A percentile compares a stretch with the other conserved stretches of the same genome.
Conservation (phyloP, 2,797 vertebrate genomes). For the Todus mexicanus region DNA sequence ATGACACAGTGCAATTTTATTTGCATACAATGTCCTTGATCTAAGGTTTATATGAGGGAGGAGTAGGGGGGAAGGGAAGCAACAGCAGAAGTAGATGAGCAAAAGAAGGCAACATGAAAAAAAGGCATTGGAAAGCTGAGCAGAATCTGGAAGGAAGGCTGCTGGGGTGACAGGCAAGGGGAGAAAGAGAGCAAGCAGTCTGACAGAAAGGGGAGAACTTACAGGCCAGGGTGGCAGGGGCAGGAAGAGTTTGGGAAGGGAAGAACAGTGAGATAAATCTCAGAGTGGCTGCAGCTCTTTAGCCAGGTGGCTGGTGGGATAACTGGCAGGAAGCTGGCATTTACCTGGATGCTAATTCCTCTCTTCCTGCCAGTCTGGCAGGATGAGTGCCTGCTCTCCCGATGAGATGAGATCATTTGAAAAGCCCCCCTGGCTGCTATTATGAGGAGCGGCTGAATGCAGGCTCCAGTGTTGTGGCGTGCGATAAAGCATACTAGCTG, state of each 20-base stretch:
- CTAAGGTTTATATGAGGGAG: not conserved
- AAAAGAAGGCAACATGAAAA: not conserved
- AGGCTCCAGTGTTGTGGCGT: not conserved
- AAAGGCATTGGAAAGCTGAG: not conserved
- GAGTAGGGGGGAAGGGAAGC: not conserved
- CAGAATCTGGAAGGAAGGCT: not conserved
- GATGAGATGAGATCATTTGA: conserved; percentile 68
- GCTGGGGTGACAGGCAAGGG: not conserved
- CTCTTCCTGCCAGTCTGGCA: conserved; percentile 61
- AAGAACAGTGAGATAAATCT: conserved; percentile 2
- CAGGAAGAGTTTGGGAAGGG: not conserved
- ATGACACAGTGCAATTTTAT: not conserved
- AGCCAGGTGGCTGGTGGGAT: conserved; percentile 56
- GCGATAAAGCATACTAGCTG: not conserved
- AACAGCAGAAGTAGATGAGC: not conserved
- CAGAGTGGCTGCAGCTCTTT: not conserved
- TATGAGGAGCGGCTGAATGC: conserved; percentile 9
- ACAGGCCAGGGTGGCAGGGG: not conserved
- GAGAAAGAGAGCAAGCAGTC: not conserved
- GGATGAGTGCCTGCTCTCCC: conserved; percentile 38
- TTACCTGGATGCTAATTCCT: conserved; percentile 67
- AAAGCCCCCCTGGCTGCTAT: conserved; percentile 58
- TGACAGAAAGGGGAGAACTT: not conserved
- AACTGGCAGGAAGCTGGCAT: conserved; percentile 55
- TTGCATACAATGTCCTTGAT: not conserved